A percentile compares a stretch with the other conserved stretches of the same genome.
Conservation (phyloP, 2,113 vertebrate genomes). For the Psittacus erithacus region DNA sequence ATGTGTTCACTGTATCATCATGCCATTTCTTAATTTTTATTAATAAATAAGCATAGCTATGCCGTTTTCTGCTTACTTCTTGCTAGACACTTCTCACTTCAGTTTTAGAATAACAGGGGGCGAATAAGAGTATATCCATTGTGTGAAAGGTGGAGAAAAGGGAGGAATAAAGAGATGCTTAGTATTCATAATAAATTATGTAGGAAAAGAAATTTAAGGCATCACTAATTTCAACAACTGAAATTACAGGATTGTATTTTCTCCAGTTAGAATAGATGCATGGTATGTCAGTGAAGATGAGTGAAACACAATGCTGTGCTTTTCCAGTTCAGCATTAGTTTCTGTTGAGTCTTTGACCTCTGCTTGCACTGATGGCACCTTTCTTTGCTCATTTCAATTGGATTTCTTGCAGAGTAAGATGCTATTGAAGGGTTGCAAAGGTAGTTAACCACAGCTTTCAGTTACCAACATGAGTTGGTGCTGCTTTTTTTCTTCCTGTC, state of each 20-base stretch:
- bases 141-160: neutral
- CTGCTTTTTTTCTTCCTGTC: neutral
- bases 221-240: neutral
- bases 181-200: neutral
- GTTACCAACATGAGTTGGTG: neutral
- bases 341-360: neutral
- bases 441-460: neutral
- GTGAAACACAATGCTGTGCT: neutral
- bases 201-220: neutral
- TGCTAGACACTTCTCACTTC: neutral
- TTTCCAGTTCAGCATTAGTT: neutral
- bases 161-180: neutral
- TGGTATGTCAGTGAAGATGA: neutral
- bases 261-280: neutral
- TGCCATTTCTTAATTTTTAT: conserved; percentile 21
- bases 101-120: neutral
- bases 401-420: neutral
- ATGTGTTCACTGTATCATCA: neutral
- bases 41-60: conserved; percentile 10
- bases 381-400: neutral
- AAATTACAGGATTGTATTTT: neutral
- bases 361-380: neutral
- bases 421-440: neutral
- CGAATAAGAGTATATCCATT: neutral
- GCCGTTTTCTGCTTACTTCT: neutral